These are phyloP conservation scores for Syngnathus acus DNA, from an alignment of 2,797 vertebrate genomes.

Conservation along the genomic window DNA sequence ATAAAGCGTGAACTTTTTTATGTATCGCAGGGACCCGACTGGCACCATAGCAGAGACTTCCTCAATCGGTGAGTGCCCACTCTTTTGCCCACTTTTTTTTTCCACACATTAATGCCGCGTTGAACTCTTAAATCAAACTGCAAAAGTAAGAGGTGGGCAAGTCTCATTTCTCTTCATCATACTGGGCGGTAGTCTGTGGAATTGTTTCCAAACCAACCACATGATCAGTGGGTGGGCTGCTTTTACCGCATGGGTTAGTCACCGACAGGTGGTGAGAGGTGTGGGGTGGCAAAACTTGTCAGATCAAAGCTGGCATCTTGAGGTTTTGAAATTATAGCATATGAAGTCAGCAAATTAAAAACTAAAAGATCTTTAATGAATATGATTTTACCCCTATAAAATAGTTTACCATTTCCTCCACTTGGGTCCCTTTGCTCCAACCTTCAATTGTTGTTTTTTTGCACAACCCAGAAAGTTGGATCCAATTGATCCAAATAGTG, in stretches of 20 bases:
- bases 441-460: no score
- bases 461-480: no score
- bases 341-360: background rate
- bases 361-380: background rate
- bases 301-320: background rate
- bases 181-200: slow-evolving; percentile 28
- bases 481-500: no score
- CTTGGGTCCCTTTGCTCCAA: no score
- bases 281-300: background rate
- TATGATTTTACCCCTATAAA: background rate
- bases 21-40: slow-evolving; percentile 70
- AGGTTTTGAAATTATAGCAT: background rate
- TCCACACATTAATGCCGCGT: background rate
- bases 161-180: slow-evolving; percentile 22
- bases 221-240: slow-evolving; percentile 29
- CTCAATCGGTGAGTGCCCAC: slow-evolving; percentile 69
- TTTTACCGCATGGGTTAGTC: slow-evolving; percentile 22
- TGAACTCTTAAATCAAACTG: slow-evolving; percentile 13
- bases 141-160: slow-evolving; percentile 28
- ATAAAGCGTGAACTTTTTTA: slow-evolving; percentile 39
- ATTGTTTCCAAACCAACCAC: slow-evolving; percentile 27
- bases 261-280: background rate
- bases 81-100: slow-evolving; percentile 4
- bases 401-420: no score
- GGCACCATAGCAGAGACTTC: slow-evolving; percentile 70